A percentile compares a stretch with the other conserved stretches of the same genome.
These are phyloP conservation scores for Arothron firmamentum DNA, from an alignment of 2,113 vertebrate genomes.

Conservation along the genomic window DNA sequence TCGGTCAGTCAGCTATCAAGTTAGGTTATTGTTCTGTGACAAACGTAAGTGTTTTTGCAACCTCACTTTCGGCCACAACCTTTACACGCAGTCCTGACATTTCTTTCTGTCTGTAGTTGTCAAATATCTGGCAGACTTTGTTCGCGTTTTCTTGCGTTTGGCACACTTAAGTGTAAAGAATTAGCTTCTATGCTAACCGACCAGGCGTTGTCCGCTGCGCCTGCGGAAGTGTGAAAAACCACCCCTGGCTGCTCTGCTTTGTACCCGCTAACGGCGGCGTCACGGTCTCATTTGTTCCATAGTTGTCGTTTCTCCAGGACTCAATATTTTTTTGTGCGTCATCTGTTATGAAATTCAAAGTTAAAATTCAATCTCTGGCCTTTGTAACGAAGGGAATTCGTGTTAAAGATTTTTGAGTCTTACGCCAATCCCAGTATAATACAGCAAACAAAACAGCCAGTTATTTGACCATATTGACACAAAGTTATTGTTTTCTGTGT, in stretches of 20 bases:
- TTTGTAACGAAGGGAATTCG: no score
- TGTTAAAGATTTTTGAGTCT: no score
- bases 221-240: conserved; percentile 56
- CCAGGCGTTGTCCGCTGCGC: conserved; percentile 67
- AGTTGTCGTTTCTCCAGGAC: background rate
- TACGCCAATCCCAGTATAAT: no score
- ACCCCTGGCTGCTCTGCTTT: conserved; percentile 36
- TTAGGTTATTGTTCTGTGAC: background rate
- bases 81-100: no score
- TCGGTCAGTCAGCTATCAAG: conserved; percentile 6
- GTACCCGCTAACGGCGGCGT: conserved; percentile 23
- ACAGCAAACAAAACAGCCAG: no score
- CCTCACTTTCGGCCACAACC: no score
- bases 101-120: background rate
- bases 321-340: background rate
- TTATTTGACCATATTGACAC: no score
- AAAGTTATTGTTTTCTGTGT: no score
- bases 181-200: conserved; percentile 54
- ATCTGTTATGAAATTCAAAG: no score
- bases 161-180: conserved; percentile 26
- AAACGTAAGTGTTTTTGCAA: no score
- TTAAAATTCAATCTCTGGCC: no score
- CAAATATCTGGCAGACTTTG: background rate
- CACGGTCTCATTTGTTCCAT: conserved; percentile 22
- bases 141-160: conserved; percentile 2